phyloP scores from a whole-genome alignment of 1,140 invertebrate genomes.

The Apis dorsata region DNA sequence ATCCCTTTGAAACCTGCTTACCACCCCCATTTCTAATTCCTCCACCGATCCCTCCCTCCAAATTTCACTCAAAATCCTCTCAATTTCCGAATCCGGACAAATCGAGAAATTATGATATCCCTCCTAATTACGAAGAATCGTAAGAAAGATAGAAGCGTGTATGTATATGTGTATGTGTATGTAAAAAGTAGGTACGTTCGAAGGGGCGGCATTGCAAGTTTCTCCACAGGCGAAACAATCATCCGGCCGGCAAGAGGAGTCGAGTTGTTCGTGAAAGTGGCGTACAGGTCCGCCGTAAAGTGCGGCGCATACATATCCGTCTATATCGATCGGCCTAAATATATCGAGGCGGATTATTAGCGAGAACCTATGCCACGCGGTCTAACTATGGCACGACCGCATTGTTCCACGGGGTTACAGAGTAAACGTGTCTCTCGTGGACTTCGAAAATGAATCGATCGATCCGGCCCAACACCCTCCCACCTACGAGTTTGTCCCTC shows the following conservation, averaged over 20 bases:
- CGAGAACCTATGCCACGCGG: constrained; percentile 52
- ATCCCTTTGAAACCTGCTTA: background rate
- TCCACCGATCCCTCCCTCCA: too few relatives aligned
- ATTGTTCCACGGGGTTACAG: constrained; percentile 55
- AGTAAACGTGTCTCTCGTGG: constrained; percentile 43
- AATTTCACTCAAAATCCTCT: too few relatives aligned
- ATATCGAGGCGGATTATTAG: constrained; percentile 62
- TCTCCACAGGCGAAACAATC: background rate
- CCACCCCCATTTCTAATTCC: too few relatives aligned
- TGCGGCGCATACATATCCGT: constrained; percentile 51
- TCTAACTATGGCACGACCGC: constrained; percentile 57
- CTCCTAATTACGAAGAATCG: too few relatives aligned
- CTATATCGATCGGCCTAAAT: constrained; percentile 67
- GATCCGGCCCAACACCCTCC: background rate
- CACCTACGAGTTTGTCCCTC: background rate
- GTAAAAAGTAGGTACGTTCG: background rate
- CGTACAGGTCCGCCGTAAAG: constrained; percentile 38
- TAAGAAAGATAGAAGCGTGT: too few relatives aligned
- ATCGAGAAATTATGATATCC: too few relatives aligned
- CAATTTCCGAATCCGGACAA: background rate
- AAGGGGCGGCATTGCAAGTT: background rate
- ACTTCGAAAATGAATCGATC: constrained; percentile 46
- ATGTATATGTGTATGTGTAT: too few relatives aligned
- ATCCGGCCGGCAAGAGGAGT: background rate
- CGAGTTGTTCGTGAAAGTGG: constrained; percentile 20